Conservation (phyloP, 37 sponge, comb jelly and placozoan species). For the Axinella damicornis region DNA sequence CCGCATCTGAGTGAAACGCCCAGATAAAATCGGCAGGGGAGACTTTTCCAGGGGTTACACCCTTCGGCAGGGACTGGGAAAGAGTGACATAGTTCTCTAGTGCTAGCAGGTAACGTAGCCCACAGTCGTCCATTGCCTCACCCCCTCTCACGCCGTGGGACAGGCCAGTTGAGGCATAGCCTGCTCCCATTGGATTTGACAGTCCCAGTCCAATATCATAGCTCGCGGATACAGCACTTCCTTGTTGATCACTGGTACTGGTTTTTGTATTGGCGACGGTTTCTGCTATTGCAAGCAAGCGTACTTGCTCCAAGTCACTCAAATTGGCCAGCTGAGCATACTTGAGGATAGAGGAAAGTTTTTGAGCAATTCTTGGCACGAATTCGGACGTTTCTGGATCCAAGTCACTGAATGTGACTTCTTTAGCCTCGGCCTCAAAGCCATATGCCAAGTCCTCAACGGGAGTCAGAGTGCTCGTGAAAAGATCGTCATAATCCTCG, state of each 20-base stretch:
- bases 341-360: constrained; percentile 45
- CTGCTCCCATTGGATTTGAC: constrained; percentile 48
- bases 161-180: constrained; percentile 52
- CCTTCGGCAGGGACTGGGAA: constrained; percentile 54
- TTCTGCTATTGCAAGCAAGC: constrained; percentile 80
- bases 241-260: constrained; percentile 24
- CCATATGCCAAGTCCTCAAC: constrained; percentile 30
- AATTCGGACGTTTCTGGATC: constrained; percentile 42
- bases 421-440: constrained; percentile 11
- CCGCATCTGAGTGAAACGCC: constrained; percentile 97
- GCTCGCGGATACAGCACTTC: too few relatives aligned
- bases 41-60: constrained; percentile 32
- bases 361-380: constrained; percentile 51
- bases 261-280: constrained; percentile 85
- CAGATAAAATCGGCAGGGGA: constrained; percentile 83
- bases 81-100: constrained; percentile 69
- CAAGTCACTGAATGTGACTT: constrained; percentile 27
- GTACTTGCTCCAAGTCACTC: constrained; percentile 80
- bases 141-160: constrained; percentile 56
- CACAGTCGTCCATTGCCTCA: constrained; percentile 97
- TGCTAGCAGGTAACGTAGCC: constrained; percentile 86
- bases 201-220: constrained; percentile 20
- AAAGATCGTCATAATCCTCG: constrained; percentile 65
- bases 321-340: constrained; percentile 78
- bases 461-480: constrained; percentile 21